These are phyloP conservation scores for Lordiphosa mommai DNA, from an alignment of 1,140 invertebrate genomes.

Conservation along the genomic window DNA sequence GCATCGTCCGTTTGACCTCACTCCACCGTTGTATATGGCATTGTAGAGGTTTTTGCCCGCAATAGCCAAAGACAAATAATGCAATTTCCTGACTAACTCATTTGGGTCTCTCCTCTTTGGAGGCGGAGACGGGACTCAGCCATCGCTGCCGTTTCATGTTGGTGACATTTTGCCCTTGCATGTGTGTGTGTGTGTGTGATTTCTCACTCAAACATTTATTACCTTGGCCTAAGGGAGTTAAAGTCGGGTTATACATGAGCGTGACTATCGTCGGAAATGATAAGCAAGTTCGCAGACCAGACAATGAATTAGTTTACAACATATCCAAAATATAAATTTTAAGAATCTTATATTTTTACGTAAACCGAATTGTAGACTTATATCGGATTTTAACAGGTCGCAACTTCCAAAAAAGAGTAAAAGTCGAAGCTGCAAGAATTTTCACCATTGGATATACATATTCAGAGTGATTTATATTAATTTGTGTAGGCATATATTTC, in stretches of 20 bases:
- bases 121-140: background rate
- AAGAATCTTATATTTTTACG: too few species aligned
- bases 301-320: background rate
- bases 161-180: constrained; percentile 48
- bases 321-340: background rate
- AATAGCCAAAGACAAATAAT: constrained; percentile 75
- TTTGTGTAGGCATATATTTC: too few species aligned
- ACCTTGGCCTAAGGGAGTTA: constrained; percentile 42
- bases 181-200: constrained; percentile 9
- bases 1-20: background rate
- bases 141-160: constrained; percentile 38
- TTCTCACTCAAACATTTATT: constrained; percentile 61
- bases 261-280: constrained; percentile 6
- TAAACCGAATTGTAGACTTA: too few species aligned
- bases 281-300: constrained; percentile 3
- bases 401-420: too few species aligned
- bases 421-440: too few species aligned
- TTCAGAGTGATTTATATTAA: too few species aligned
- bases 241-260: constrained; percentile 4
- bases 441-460: too few species aligned
- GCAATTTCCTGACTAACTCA: constrained; percentile 77
- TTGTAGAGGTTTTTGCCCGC: constrained; percentile 47
- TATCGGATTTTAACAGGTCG: too few species aligned
- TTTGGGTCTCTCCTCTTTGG: constrained; percentile 38
- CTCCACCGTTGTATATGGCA: background rate